Evolutionary conservation across 2,888 invertebrate genomes (phyloP), one percentile per base, ranked within the genome.

Genomic region (Microplitis deprimator): DNA sequence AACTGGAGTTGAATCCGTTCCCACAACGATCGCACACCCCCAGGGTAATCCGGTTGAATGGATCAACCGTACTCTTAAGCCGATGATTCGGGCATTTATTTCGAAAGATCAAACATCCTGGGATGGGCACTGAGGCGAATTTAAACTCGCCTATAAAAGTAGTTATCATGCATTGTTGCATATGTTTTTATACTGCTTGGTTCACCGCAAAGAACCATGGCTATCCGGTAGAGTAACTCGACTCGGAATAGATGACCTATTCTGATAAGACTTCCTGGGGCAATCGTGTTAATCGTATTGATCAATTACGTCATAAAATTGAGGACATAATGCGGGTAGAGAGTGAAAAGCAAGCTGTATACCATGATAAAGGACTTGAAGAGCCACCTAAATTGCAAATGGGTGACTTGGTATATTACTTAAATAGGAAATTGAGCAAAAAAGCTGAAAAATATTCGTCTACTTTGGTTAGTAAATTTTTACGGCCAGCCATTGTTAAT

Each of bases 91-190:
- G 20, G 20, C 20, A 20, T 20, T 20, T 20, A 20, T 1, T 20
- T 20, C 20, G 20, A 20, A 20, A 20, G 20, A 20, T 20, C 20
- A 79, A 13, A 68, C 73, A 16, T 73, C 78, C 60, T 80, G 79
- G 78, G 78, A 79, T 61, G 71, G 77, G 10, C 20, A 80, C 39
- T 73, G 77, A 60, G 59, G 77, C n/a, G 79, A 80, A 65, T 20
- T 80, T 13, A 77, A 77, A 65, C 61, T 78, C 3, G 78, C 79
- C 1, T 79, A 76, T 67, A 41, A 41, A 6, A 41, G 41, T 6
- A 10, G 8, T 2, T 71, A 76, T 6, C 79, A 75, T 65, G 13
- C 79, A 7, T 73, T 64, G 1, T 72, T 65, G 38, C 38, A 68
- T 13, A 67, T 77, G 10, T 65, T 77, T 1, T 76, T 76, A 6